Conservation (phyloP, 1,140 invertebrate species). For the Brachionus koreanus region DNA sequence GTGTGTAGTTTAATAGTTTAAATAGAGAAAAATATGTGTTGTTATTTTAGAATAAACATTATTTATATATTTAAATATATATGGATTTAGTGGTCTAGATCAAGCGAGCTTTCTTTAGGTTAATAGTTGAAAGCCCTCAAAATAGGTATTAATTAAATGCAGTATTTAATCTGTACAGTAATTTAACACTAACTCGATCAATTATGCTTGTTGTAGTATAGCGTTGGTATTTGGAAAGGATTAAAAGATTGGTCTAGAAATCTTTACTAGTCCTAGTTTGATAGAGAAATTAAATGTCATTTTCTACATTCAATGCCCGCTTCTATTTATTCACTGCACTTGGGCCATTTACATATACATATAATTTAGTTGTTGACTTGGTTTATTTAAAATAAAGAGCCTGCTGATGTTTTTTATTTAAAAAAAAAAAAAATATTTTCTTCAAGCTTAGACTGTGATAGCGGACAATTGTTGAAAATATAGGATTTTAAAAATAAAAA, state of each 20-base stretch:
- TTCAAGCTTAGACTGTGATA: background rate
- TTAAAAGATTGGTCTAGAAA: slow-evolving; percentile 5
- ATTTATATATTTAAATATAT: slow-evolving; percentile 3
- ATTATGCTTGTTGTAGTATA: background rate
- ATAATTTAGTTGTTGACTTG: background rate
- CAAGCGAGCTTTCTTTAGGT: background rate
- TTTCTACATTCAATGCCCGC: background rate
- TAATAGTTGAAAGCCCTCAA: background rate
- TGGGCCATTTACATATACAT: background rate
- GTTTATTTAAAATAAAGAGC: background rate
- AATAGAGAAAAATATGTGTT: slow-evolving; percentile 34
- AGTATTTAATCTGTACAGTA: slow-evolving; percentile 16
- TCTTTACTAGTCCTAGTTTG: background rate
- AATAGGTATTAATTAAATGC: slow-evolving; percentile 28
- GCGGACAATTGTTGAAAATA: too few species aligned
- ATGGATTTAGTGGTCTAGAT: slow-evolving; percentile 38
- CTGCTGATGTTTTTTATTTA: background rate
- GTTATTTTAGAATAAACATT: slow-evolving; percentile 19
- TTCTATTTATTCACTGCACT: background rate
- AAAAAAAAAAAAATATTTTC: background rate
- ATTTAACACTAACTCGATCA: slow-evolving; percentile 36
- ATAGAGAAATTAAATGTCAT: background rate
- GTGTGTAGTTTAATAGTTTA: slow-evolving; percentile 31
- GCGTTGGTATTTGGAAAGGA: slow-evolving; percentile 4
- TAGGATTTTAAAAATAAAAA: background rate